Evolutionary conservation across 2,888 invertebrate genomes (phyloP).

Genomic region (Sepioteuthis lessoniana): DNA sequence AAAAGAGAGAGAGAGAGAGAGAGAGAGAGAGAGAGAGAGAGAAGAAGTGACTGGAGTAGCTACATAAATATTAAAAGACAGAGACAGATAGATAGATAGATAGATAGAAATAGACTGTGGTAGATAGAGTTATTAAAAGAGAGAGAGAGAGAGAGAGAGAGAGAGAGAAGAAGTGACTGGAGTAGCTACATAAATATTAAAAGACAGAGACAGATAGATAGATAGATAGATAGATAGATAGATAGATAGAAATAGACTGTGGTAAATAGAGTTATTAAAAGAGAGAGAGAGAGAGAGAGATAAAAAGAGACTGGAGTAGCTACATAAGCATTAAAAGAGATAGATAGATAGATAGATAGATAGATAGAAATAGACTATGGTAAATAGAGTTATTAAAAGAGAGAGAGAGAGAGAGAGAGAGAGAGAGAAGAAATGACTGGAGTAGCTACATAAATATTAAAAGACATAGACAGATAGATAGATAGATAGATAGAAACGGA

Average conservation of each 20-base stretch:
- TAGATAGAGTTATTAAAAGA: too few relatives aligned
- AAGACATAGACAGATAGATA: too few relatives aligned
- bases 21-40: background rate
- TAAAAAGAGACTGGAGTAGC: too few relatives aligned
- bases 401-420: background rate
- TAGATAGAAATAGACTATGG: background rate
- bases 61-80: background rate
- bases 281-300: background rate
- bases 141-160: background rate
- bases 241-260: background rate
- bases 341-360: background rate
- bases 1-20: background rate
- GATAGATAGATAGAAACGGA: background rate
- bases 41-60: background rate
- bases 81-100: background rate
- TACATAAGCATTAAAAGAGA: too few relatives aligned
- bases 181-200: background rate
- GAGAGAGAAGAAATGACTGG: too few relatives aligned
- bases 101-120: background rate
- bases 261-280: too few relatives aligned
- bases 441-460: too few relatives aligned
- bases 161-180: background rate
- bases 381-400: too few relatives aligned
- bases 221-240: background rate
- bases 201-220: background rate